Evolutionary conservation across 2,888 invertebrate genomes (phyloP), one percentile per base, ranked within the genome.

Genomic region (Elaeidobius kamerunicus): DNA sequence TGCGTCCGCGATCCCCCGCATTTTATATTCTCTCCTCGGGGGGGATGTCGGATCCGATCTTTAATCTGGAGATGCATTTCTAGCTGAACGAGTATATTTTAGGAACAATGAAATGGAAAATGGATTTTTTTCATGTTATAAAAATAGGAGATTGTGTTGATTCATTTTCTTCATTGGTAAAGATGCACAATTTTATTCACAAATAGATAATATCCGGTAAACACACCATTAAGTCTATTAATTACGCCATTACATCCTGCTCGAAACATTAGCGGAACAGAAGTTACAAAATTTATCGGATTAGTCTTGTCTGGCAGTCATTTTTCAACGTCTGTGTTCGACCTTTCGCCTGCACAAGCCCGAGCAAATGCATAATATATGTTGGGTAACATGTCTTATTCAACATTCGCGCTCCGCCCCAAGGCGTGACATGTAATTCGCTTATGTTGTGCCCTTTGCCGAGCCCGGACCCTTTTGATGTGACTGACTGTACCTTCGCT

Each of bases 341-440:
- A 52, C 52, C 52, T 59, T 53, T 54, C 44, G 48, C 50, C 57
- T 62, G 57, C 16, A 32, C 32, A 17, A 32, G 16, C 47, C 42
- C 43, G 19, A 65, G 60, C 67, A 67, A 68, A 68, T 68, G 67
- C 66, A 68, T 69, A 68, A 69, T 68, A 69, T 67, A 69, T 69
- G 67, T 65, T 61, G 62, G 63, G 63, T 60, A 66, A 64, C 67
- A 69, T 68, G 67, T 69, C 67, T 68, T 67, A 68, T 68, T 68
- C 65, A 66, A 66, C 64, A 65, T 64, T 58, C 62, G 62, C 51
- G 65, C 69, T 58, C 65, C 68, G 66, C 69, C 69, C 61, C 54
- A 58, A 65, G 69, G 69, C 68, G 69, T 67, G 68, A 63, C 68
- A 44, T 55, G 59, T 59, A 61, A 63, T 66, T 62, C 63, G 64